Evolutionary conservation across 2,113 vertebrate genomes (phyloP).

Genomic region (Periophthalmodon schlosseri): DNA sequence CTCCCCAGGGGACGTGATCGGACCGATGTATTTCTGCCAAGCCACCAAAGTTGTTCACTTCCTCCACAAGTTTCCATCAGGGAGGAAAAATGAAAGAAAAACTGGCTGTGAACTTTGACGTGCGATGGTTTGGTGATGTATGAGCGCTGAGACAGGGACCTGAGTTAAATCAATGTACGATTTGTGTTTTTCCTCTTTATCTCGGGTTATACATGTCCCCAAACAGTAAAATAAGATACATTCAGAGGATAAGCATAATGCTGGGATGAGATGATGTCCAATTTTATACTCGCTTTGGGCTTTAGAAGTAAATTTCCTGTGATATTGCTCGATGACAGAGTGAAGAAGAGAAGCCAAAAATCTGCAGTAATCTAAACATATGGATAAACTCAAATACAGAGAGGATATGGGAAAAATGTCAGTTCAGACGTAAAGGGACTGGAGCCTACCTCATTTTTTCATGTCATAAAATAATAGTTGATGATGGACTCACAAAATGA

Average conservation of each 20-base stretch:
- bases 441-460: too few relatives aligned
- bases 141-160: conserved; percentile 51
- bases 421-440: too few relatives aligned
- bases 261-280: conserved; percentile 26
- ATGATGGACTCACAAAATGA: too few relatives aligned
- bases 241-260: conserved; percentile 18
- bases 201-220: conserved; percentile 12
- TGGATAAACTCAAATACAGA: too few relatives aligned
- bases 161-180: conserved; percentile 38
- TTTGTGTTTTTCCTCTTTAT: conserved; percentile 46
- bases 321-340: not conserved
- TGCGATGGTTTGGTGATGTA: conserved; percentile 59
- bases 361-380: not conserved
- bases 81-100: conserved; percentile 25
- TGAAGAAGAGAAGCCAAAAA: not conserved
- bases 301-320: conserved; percentile 5
- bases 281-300: conserved; percentile 9
- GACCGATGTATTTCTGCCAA: conserved; percentile 70
- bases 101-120: conserved; percentile 57
- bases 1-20: conserved; percentile 68
- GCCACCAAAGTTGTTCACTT: conserved; percentile 71
- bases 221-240: conserved; percentile 18
- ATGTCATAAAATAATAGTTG: too few relatives aligned
- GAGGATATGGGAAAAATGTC: too few relatives aligned
- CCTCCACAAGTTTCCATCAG: conserved; percentile 66